Conservation (phyloP, 1,140 invertebrate species). For the Drosophila pandora region DNA sequence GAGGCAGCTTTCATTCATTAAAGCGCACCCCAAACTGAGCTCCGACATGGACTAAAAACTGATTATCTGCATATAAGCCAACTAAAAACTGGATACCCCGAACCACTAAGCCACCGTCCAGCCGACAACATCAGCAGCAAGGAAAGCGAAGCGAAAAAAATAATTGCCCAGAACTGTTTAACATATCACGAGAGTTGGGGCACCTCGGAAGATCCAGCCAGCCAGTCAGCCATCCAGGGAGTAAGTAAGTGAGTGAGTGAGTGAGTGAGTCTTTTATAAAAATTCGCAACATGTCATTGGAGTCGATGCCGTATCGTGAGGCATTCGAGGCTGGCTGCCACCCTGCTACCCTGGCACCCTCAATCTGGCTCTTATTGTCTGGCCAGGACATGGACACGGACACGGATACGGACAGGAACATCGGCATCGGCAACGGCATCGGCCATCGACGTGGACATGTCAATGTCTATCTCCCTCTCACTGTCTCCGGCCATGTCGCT, state of each 20-base stretch:
- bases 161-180: constrained; percentile 82
- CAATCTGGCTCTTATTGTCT: constrained; percentile 48
- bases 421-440: constrained; percentile 45
- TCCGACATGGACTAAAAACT: constrained; percentile 74
- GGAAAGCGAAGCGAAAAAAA: constrained; percentile 60
- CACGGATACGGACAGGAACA: constrained; percentile 23
- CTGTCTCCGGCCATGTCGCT: constrained; percentile 36
- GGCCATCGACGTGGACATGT: constrained; percentile 69
- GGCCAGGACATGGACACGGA: constrained; percentile 65
- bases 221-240: too few relatives aligned
- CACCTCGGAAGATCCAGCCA: neutral
- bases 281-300: constrained; percentile 81
- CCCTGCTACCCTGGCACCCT: constrained; percentile 48
- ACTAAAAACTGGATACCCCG: constrained; percentile 70
- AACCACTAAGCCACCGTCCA: neutral
- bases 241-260: neutral
- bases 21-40: constrained; percentile 69
- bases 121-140: constrained; percentile 11
- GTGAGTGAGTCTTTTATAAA: constrained; percentile 79
- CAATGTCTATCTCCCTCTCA: constrained; percentile 57
- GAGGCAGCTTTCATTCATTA: constrained; percentile 74
- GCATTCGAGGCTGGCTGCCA: neutral
- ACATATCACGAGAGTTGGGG: constrained; percentile 64
- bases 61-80: constrained; percentile 78
- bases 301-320: constrained; percentile 48